Evolutionary conservation across 37 sponge, comb jelly and placozoan species (phyloP).

Genomic region (Amphimedon queenslandica): DNA sequence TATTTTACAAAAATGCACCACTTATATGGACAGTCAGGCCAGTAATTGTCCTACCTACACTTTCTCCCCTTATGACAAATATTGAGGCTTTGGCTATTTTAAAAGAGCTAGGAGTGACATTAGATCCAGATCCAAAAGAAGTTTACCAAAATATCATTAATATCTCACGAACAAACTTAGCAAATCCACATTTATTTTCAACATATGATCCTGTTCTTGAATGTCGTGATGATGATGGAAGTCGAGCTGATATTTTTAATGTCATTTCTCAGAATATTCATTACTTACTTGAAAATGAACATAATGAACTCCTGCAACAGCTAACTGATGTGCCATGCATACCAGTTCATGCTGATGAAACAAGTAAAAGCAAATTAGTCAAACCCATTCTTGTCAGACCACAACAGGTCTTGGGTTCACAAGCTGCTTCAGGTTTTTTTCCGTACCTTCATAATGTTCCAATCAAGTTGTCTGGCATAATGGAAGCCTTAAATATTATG

Average conservation of each 20-base stretch:
- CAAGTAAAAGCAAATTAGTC: background rate
- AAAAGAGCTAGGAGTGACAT: background rate
- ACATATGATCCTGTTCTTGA: constrained; percentile 7
- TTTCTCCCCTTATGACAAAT: background rate
- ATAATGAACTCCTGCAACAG: background rate
- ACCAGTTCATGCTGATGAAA: background rate
- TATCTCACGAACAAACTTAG: constrained; percentile 12
- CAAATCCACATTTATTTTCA: constrained; percentile 5
- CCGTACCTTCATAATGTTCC: constrained; percentile 1
- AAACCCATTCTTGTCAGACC: background rate
- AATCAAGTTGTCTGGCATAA: background rate
- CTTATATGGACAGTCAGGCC: constrained; percentile 21
- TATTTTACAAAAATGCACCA: background rate
- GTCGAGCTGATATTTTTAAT: background rate
- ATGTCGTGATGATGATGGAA: background rate
- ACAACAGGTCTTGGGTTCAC: background rate
- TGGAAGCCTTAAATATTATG: background rate
- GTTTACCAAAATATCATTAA: constrained; percentile 14
- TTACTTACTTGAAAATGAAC: background rate
- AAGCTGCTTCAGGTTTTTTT: background rate
- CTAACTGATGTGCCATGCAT: background rate
- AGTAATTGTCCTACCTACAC: constrained; percentile 3
- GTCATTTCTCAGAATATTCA: background rate
- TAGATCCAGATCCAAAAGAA: background rate
- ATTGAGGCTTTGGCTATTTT: background rate